Evolutionary conservation across 1,140 invertebrate species (phyloP).

Genomic region (Tetragonula clypearis): DNA sequence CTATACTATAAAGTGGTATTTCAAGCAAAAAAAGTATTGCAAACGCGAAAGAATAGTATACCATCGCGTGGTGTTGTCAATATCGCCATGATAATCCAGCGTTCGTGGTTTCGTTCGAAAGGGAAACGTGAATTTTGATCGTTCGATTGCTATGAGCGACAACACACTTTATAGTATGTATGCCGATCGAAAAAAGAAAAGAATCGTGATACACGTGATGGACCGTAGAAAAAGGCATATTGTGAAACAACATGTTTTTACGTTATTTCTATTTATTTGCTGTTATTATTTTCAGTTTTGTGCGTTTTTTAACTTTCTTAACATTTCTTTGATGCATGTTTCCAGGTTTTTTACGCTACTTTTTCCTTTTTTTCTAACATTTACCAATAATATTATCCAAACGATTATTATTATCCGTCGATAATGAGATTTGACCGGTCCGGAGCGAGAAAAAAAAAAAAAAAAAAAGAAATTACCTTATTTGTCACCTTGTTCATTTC

Average conservation of each 20-base stretch:
- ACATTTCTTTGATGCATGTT: constrained; percentile 79
- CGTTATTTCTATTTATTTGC: constrained; percentile 61
- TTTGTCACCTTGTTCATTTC: constrained; percentile 56
- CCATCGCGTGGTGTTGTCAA: not conserved
- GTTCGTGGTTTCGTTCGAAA: not conserved
- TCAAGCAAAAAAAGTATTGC: no score
- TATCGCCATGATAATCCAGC: not conserved
- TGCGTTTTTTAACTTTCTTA: constrained; percentile 70
- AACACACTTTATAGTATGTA: constrained; percentile 44
- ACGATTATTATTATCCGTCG: constrained; percentile 61
- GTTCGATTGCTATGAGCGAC: not conserved
- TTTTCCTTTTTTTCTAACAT: constrained; percentile 60
- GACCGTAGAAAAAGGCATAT: constrained; percentile 29
- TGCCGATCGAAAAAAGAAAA: not conserved
- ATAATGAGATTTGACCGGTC: constrained; percentile 7
- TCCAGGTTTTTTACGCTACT: constrained; percentile 76
- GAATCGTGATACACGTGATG: constrained; percentile 26
- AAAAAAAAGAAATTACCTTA: constrained; percentile 7
- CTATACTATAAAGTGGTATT: constrained; percentile 47
- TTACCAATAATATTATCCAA: constrained; percentile 50
- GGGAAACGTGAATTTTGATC: no score
- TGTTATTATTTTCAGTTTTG: constrained; percentile 65
- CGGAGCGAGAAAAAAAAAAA: not conserved
- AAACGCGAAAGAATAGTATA: not conserved
- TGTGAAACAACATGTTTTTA: constrained; percentile 2